A percentile compares a stretch with the other conserved stretches of the same genome.
phyloP scores from a whole-genome alignment of 2,113 vertebrate genomes.

The Clarias macrocephalus region DNA sequence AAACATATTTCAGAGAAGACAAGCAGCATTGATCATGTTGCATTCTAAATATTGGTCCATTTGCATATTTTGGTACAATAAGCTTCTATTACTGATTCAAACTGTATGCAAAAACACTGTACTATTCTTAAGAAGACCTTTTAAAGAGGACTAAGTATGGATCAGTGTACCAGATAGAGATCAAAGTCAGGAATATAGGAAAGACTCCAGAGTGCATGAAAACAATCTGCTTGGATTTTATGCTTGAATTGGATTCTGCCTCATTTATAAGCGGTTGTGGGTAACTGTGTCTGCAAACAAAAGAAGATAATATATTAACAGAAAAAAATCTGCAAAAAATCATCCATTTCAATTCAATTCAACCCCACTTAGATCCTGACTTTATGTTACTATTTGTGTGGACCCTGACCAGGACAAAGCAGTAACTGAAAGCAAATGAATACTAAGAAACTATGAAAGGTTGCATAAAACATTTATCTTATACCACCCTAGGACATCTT shows the following conservation, averaged over 20 bases:
- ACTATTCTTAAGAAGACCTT: too few relatives aligned
- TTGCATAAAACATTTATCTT: background rate
- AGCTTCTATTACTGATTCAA: too few relatives aligned
- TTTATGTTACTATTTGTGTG: background rate
- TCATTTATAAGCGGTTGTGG: background rate
- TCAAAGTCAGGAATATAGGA: too few relatives aligned
- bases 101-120: too few relatives aligned
- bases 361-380: background rate
- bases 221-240: background rate
- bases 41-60: too few relatives aligned
- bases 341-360: background rate
- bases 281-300: background rate
- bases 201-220: background rate
- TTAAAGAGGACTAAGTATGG: too few relatives aligned
- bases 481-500: background rate
- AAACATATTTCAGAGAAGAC: too few relatives aligned
- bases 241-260: background rate
- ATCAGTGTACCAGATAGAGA: too few relatives aligned
- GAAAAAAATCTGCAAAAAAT: background rate
- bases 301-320: background rate
- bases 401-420: background rate
- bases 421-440: background rate
- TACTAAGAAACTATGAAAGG: background rate
- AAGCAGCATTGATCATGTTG: too few relatives aligned
- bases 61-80: too few relatives aligned